Base-by-base conservation (phyloP, 2,797 vertebrate genomes). In the Naso thynnoides region DNA sequence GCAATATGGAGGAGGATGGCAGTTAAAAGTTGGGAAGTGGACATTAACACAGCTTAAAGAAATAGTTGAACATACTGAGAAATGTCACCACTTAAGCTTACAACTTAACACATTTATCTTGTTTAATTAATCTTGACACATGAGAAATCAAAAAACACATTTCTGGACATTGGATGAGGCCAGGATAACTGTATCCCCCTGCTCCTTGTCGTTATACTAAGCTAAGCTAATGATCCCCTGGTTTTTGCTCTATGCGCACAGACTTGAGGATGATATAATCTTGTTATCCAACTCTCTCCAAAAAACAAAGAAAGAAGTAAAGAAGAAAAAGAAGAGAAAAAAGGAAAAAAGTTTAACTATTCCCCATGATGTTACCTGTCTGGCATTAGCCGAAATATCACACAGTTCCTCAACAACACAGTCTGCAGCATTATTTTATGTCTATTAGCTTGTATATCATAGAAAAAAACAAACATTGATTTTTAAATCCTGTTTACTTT, bases 391-490 rank as follows among this genome's bases (percentile, higher is more conserved):
- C 70, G 53, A 1, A 21, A 23, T 21, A 58, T 10, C 44, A 19
- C 36, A 39, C 36, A 39, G 47, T 24, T 27, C 14, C 42, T 47
- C 8, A 14, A 52, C 16, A 14, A 15, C 15, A 39, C 27, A 21
- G 5, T 33, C 44, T 29, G n/a, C 29, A 18, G 5, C 27, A 27
- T 42, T 58, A 5, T 23, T 53, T 7, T 18, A 18, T 44, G 29
- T 41, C 29, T 63, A 13, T 55, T 16, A 47, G 29, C n/a, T 67
- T 42, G 19, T 62, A 39, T 33, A 21, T 70, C 13, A 47, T 36
- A 36, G n/a, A 31, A 70, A 45, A 63, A 59, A 29, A 27, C 18
- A 8, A 38, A 23, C 0, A 70, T 66, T 44, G 47, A 76, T 70
- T 33, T 9, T 1, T 66, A 19, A 67, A 69, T 58, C 31, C 62